Evolutionary conservation across 2,113 vertebrate genomes (phyloP), one percentile per base, ranked within the genome.

Genomic region (Piprites chloris): DNA sequence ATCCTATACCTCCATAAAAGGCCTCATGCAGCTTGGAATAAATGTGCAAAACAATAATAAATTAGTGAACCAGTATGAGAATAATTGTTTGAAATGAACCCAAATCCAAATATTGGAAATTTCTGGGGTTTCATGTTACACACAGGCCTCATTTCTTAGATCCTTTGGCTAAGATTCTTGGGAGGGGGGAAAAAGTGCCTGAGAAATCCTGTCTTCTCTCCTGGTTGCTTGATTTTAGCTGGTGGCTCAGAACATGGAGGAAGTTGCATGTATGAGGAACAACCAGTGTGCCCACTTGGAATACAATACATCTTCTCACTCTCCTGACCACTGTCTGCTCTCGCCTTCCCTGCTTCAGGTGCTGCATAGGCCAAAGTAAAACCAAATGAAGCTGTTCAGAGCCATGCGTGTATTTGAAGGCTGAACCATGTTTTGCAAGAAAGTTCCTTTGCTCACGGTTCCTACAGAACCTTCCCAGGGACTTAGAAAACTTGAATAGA

Each of bases 21-120:
- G 85, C 84, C 46, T 94, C 97, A 96, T 63, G 92, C 89, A 87
- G 95, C 85, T 94, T 90, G 52, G 74, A 97, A 97, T 97, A 96
- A 96, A 96, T 95, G 94, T 89, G 89, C 90, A 96, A 97, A 97
- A 97, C 96, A 97, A 97, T 96, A 95, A 95, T 97, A 96, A 97
- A 97, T 97, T 97, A 97, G 96, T 37, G 90, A 95, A 95, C 76
- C 94, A 86, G 93, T 96, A 68, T 93, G 97, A 96, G 82, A 92
- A 96, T 93, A 97, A 97, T 97, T 0, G 72, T 94, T 96, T 96
- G 96, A 97, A 97, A 97, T 96, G 47, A 97, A 96, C 85, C 89
- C 92, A 96, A 62, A 96, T 95, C 80, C 93, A 97, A 97, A 97
- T 96, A 97, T 97, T 97, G 93, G 95, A 95, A 95, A 90, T 96